These are phyloP conservation scores for Cremastinae sp. DNA, from an alignment of 2,888 invertebrate genomes.

Conservation along the genomic window DNA sequence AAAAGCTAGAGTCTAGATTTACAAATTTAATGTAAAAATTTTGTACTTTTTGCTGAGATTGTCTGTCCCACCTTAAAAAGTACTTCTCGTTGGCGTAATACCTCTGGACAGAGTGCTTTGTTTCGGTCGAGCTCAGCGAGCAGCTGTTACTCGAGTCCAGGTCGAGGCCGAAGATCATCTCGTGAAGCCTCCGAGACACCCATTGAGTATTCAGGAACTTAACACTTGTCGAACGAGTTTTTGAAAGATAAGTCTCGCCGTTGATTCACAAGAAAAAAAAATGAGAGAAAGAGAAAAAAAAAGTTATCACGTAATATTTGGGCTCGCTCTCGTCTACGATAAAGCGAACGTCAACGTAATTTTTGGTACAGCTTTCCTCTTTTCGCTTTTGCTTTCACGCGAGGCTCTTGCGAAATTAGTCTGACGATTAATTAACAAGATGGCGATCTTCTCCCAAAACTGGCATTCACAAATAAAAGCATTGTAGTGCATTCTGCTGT, in stretches of 20 bases:
- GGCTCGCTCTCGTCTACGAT: no score
- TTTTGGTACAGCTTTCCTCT: not conserved
- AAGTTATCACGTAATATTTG: no score
- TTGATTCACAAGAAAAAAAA: slow-evolving; percentile 3
- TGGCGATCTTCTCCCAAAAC: slow-evolving; percentile 17
- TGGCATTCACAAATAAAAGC: slow-evolving; percentile 15
- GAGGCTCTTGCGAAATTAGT: not conserved
- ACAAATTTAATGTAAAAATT: no score
- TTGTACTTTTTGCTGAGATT: no score
- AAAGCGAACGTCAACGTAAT: no score
- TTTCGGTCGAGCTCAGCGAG: slow-evolving; percentile 48
- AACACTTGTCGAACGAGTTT: not conserved
- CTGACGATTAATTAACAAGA: not conserved
- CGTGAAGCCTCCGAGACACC: slow-evolving; percentile 27
- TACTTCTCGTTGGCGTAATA: slow-evolving; percentile 18
- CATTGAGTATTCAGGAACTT: no score
- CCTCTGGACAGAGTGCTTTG: slow-evolving; percentile 41
- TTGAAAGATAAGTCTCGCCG: not conserved
- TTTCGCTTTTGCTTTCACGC: slow-evolving; percentile 9
- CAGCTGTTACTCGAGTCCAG: slow-evolving; percentile 50
- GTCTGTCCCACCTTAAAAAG: no score
- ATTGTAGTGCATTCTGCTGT: slow-evolving; percentile 32
- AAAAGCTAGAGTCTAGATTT: no score
- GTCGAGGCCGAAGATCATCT: slow-evolving; percentile 39
- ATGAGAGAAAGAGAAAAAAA: no score